Percentiles rank a stretch among this genome's conserved stretches.
Conservation (phyloP, 2,113 vertebrate genomes). For the human (Homo sapiens) region GRCh38 chr9:118659501-118660000, state of each 20-base stretch:
- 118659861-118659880: background rate
- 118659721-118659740: background rate
- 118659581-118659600: background rate
- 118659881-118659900: background rate
- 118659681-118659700: background rate
- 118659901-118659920: constrained; percentile 1
- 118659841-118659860: background rate
- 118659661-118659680: background rate
- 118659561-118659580: no score
- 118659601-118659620: background rate
- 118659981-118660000: constrained; percentile 28
- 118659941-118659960: background rate
- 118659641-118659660: background rate
- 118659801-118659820: background rate
- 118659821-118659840: background rate
- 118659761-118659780: background rate
- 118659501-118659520: background rate
- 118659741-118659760: background rate
- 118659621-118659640: background rate
- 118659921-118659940: background rate
- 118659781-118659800: background rate
- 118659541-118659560: background rate
- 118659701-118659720: background rate
- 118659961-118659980: constrained; percentile 37
- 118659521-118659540: background rate